phyloP scores from a whole-genome alignment of 2,113 vertebrate species.

The Psophia crepitans region DNA sequence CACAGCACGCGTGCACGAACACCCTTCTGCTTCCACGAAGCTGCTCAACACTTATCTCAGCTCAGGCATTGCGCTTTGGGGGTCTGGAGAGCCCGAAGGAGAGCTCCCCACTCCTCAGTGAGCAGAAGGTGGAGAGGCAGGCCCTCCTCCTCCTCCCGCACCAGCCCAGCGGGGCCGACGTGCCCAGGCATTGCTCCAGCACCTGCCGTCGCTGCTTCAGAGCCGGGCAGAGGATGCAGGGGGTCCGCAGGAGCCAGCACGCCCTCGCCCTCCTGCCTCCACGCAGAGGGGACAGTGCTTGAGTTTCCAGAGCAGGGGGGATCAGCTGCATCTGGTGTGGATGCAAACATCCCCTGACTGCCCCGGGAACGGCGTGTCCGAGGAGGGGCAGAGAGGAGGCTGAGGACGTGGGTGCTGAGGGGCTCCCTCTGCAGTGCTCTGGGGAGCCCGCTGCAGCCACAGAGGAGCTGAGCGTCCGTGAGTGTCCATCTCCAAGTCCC shows the following conservation, averaged over 20 bases:
- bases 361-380: not conserved
- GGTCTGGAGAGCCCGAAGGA: not conserved
- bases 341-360: not conserved
- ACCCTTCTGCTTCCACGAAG: not conserved
- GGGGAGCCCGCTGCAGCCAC: not conserved
- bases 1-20: rapidly evolving
- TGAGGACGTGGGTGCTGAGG: not conserved
- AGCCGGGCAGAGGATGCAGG: not conserved
- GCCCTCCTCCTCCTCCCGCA: not conserved
- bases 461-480: not conserved
- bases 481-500: not conserved
- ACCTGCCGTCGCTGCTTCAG: rapidly evolving
- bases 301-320: not conserved
- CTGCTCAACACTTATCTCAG: not conserved
- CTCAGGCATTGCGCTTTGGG: not conserved
- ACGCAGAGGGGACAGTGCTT: rapidly evolving
- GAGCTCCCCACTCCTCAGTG: rapidly evolving
- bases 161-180: rapidly evolving
- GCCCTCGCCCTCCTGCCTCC: not conserved
- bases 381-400: not conserved
- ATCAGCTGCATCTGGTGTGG: no score
- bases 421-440: not conserved
- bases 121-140: not conserved
- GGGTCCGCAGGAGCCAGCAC: rapidly evolving
- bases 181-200: not conserved